Conservation (phyloP, 2,888 invertebrate species). For the Clepsis dumicolana region DNA sequence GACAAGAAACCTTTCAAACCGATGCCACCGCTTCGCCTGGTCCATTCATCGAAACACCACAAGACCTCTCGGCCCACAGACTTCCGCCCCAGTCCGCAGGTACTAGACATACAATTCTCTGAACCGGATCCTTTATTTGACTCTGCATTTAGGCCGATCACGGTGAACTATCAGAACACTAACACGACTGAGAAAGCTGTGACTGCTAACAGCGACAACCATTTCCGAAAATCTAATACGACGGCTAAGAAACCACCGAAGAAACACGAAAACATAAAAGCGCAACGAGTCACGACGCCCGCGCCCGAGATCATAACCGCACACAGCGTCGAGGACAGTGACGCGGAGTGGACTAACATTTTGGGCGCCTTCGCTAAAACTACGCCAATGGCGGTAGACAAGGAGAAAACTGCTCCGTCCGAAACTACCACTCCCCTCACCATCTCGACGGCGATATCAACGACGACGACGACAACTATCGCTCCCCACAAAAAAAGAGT, state of each 20-base stretch:
- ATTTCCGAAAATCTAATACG: constrained; percentile 57
- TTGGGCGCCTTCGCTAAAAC: constrained; percentile 75
- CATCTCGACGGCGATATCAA: constrained; percentile 51
- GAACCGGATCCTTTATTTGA: constrained; percentile 67
- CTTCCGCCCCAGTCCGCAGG: constrained; percentile 78
- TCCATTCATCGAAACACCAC: constrained; percentile 59
- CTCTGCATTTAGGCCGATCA: constrained; percentile 74
- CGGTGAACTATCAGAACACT: constrained; percentile 58
- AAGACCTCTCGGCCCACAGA: constrained; percentile 64
- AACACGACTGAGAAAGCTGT: constrained; percentile 53
- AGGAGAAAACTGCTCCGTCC: constrained; percentile 51
- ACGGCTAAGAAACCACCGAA: constrained; percentile 63
- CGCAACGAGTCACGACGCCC: constrained; percentile 61
- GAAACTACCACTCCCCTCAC: constrained; percentile 55
- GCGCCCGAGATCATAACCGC: constrained; percentile 76
- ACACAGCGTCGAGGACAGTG: constrained; percentile 55
- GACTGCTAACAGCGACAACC: constrained; percentile 54
- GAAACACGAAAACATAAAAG: constrained; percentile 65
- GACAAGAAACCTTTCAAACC: constrained; percentile 82
- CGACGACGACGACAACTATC: constrained; percentile 43
- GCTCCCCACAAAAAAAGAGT: constrained; percentile 46
- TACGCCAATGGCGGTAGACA: constrained; percentile 71
- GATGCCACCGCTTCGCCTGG: constrained; percentile 75
- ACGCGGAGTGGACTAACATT: constrained; percentile 71
- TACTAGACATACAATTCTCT: constrained; percentile 68